Conservation (phyloP, 2,113 vertebrate genomes). For the Morone saxatilis region DNA sequence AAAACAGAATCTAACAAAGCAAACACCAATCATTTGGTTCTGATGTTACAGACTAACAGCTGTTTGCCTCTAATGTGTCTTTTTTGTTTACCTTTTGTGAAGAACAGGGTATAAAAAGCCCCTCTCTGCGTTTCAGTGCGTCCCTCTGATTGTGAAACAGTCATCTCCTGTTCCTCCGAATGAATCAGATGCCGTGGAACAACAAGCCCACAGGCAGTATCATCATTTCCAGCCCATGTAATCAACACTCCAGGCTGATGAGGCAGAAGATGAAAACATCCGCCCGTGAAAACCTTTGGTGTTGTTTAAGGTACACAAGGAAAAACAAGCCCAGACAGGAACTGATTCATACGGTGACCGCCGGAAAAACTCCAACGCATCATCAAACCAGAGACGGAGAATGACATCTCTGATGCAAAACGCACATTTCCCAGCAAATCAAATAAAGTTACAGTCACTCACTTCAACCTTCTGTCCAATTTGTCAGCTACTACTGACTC, state of each 20-base stretch:
- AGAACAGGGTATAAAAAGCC: conserved; percentile 33
- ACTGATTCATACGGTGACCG: conserved; percentile 59
- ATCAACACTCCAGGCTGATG: conserved; percentile 75
- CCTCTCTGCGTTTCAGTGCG: conserved; percentile 15
- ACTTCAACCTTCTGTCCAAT: conserved; percentile 10
- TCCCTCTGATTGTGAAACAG: conserved; percentile 48
- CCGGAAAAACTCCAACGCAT: conserved; percentile 17
- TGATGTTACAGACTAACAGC: conserved; percentile 33
- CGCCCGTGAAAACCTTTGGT: conserved; percentile 43
- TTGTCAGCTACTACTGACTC: neutral
- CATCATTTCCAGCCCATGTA: conserved; percentile 61
- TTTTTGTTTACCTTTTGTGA: conserved; percentile 60
- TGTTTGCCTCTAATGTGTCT: conserved; percentile 48
- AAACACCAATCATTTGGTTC: conserved; percentile 21
- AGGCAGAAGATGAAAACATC: conserved; percentile 70
- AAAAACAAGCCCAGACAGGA: conserved; percentile 61
- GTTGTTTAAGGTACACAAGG: conserved; percentile 36
- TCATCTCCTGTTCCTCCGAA: conserved; percentile 53
- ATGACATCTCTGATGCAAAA: conserved; percentile 21
- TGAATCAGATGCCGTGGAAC: conserved; percentile 61
- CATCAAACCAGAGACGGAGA: neutral
- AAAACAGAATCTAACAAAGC: conserved; percentile 19
- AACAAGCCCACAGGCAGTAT: conserved; percentile 64
- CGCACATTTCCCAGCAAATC: neutral
- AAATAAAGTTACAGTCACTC: conserved; percentile 43